Base-by-base conservation (phyloP, 2,113 vertebrate species). In the Charina bottae region DNA sequence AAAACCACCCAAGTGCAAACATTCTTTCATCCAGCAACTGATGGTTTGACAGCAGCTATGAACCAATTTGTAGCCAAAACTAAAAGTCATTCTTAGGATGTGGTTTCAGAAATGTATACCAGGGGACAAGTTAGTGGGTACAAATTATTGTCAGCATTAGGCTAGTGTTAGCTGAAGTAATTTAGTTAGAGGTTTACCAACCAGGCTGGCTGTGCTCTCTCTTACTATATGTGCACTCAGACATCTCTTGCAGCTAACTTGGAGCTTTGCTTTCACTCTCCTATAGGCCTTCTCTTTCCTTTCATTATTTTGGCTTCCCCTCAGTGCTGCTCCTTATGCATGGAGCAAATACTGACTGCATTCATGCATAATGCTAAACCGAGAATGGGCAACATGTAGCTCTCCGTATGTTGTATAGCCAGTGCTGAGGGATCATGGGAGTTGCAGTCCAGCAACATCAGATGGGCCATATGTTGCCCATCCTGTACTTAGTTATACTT, bases 151-250 rank as follows among this genome's bases (percentile, higher is more conserved):
- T 54, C 58, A 60, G 28, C 89, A 2, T 58, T 92, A 93, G 88
- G 9, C 56, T 55, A 60, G 28, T 87, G 1, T 59, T 92, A 93
- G 88, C 19, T 58, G 54, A 54, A 92, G 54, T 26, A 87, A 90
- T 49, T 87, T 78, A 37, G 53, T 42, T 46, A 53, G 33, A n/a
- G 59, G 62, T 0, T 0, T 92, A 53, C n/a, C 0, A 2, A 7
- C 13, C n/a, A 59, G 49, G 68, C 28, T 91, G 88, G 28, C 53
- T 12, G 42, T 91, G 91, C 93, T 55, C 1, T 93, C 46, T 88
- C 93, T 90, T 86, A 11, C 24, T 62, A n/a, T 58, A 58, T 5
- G 92, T 49, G 85, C 93, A 92, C 95, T 92, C 92, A 83, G n/a
- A 17, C 46, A 49, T 93, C 0, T 93, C 89, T 90, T 72, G 85